Conservation (phyloP, 1,140 invertebrate genomes). For the Berghia stephanieae region DNA sequence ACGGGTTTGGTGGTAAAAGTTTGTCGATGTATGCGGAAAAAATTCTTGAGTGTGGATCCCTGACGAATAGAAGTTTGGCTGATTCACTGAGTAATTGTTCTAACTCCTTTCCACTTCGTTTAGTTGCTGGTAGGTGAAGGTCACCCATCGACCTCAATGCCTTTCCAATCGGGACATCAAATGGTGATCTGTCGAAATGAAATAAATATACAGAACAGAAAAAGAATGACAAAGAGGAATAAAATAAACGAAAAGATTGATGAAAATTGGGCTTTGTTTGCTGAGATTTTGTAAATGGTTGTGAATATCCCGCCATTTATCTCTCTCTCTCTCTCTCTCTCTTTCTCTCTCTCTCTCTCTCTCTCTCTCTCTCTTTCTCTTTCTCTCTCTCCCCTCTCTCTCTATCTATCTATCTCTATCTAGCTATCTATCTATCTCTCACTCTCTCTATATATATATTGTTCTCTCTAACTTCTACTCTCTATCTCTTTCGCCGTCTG, state of each 20-base stretch:
- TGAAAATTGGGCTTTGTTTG: no score
- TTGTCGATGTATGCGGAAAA: slow-evolving; percentile 35
- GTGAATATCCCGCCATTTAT: background rate
- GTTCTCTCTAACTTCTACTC: no score
- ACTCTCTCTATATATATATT: no score
- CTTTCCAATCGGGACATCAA: background rate
- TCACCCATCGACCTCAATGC: no score
- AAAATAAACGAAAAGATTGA: no score
- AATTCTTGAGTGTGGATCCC: slow-evolving; percentile 28
- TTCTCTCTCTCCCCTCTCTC: slow-evolving; percentile 2
- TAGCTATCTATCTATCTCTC: no score
- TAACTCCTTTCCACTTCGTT: no score
- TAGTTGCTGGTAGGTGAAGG: no score
- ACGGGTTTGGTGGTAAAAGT: slow-evolving; percentile 24
- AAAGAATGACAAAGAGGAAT: no score
- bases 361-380: slow-evolving; percentile 1
- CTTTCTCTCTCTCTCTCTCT: background rate
- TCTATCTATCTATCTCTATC: no score
- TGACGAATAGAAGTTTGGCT: slow-evolving; percentile 22
- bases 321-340: background rate
- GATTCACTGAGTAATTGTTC: background rate
- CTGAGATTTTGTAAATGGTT: no score
- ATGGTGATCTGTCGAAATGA: background rate
- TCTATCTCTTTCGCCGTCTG: no score
- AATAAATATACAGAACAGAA: background rate